Conservation (phyloP, 2,113 vertebrate species). For the Nerophis ophidion region DNA sequence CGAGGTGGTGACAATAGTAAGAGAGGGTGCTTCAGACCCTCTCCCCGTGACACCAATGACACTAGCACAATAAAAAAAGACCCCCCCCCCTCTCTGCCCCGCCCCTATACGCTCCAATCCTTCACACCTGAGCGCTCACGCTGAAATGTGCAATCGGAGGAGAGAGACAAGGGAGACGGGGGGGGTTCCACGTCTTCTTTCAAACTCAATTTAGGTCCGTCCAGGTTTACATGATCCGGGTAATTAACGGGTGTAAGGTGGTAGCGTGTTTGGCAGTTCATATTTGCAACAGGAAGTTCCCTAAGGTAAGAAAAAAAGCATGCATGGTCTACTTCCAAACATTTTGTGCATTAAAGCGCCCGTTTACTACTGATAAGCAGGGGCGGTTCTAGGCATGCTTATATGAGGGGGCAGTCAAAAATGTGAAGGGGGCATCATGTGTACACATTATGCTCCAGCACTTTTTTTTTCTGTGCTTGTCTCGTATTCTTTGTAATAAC, state of each 20-base stretch:
- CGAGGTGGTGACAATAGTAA: conserved; percentile 42
- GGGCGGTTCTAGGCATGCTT: too few species aligned
- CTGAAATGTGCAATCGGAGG: conserved; percentile 31
- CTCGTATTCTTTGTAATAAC: too few species aligned
- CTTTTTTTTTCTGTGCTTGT: too few species aligned
- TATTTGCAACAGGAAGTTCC: neutral
- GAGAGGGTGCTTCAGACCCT: conserved; percentile 42
- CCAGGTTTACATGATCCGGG: conserved; percentile 28
- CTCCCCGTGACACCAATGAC: conserved; percentile 38
- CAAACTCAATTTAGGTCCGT: conserved; percentile 19
- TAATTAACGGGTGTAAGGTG: conserved; percentile 31
- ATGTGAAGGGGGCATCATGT: too few species aligned
- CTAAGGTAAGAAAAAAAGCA: too few species aligned
- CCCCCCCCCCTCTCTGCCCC: neutral
- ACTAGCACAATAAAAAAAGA: conserved; percentile 39
- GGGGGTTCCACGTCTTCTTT: conserved; percentile 15
- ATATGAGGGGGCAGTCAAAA: too few species aligned
- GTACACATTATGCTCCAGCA: too few species aligned
- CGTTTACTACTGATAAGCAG: too few species aligned
- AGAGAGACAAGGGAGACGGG: conserved; percentile 7
- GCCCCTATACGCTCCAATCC: conserved; percentile 26
- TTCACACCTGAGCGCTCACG: conserved; percentile 47
- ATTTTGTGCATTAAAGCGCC: too few species aligned
- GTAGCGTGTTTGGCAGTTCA: conserved; percentile 19
- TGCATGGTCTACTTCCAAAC: too few species aligned